Evolutionary conservation across 2,888 invertebrate species (phyloP), one percentile per base, ranked within the genome.

Genomic region (Trissolcus brochymenae): DNA sequence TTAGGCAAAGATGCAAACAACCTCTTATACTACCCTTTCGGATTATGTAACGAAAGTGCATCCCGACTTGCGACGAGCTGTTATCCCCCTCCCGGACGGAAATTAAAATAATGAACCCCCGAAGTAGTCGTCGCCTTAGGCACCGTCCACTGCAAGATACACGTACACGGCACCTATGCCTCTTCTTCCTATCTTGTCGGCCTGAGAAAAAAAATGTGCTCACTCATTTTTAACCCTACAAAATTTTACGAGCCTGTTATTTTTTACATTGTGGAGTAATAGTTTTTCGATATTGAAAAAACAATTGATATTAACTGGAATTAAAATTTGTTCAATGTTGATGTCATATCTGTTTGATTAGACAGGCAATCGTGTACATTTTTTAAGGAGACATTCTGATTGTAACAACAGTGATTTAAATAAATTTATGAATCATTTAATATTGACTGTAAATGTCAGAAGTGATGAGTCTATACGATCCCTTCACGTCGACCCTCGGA

Each of bases 81-180:
- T 43, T 79, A 59, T 76, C 77, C 78, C 78, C 56, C 70, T 35
- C 40, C 21, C 17, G 14, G 40, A 49, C 40, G 78, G 73, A 84
- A 85, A 86, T 86, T 86, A 85, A 86, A 86, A 86, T 86, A 86
- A 86, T 85, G 83, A 84, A 82, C 79, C 80, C 81, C 80, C 46
- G 65, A 67, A 65, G 53, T 72, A 59, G 70, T 64, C 67, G 62
- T 73, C 77, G 81, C 81, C 79, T 56, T 66, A 77, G 76, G 81
- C 76, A 61, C 51, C 72, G 70, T 66, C 76, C 76, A 66, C 71
- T 61, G 61, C 61, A 61, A 25, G 49, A 56, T 56, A 19, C 4
- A 25, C 55, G 60, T 57, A 49, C 41, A 13, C 56, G 57, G 17
- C 50, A 50, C 16, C 11, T 66, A 51, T 43, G 40, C 51, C 56